Conservation (phyloP, 2,113 vertebrate genomes). For the Abramis brama region DNA sequence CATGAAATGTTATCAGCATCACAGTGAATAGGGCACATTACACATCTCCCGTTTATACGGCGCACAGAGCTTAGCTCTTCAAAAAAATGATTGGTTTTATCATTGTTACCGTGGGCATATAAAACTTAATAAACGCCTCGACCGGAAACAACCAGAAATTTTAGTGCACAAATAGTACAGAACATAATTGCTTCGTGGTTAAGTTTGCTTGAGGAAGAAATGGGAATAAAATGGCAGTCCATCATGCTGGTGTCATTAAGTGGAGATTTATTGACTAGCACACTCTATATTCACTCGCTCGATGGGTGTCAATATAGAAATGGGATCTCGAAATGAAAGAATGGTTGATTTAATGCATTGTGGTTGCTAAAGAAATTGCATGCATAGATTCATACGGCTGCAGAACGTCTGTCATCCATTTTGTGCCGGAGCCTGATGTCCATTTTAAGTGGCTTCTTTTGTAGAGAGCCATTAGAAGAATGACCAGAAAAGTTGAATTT, state of each 20-base stretch:
- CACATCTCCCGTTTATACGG: not conserved
- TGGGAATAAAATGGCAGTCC: constrained; percentile 7
- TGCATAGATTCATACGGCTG: constrained; percentile 40
- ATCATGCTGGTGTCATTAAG: constrained; percentile 12
- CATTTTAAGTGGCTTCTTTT: constrained; percentile 44
- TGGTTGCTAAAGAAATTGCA: constrained; percentile 42
- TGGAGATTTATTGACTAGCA: constrained; percentile 8
- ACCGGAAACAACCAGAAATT: not conserved
- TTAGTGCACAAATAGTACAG: not conserved
- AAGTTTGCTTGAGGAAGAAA: constrained; percentile 8
- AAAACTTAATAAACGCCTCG: not conserved
- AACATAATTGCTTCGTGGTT: not conserved
- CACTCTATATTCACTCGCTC: constrained; percentile 8
- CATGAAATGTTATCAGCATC: constrained; percentile 4
- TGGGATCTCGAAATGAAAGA: constrained; percentile 30
- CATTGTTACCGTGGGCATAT: not conserved
- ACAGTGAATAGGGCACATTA: not conserved
- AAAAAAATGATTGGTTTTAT: not conserved
- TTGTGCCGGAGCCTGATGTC: constrained; percentile 27
- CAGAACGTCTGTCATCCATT: constrained; percentile 36
- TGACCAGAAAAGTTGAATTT: constrained; percentile 12
- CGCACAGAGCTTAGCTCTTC: not conserved
- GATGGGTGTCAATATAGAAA: constrained; percentile 25
- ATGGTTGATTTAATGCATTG: constrained; percentile 32
- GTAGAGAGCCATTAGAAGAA: constrained; percentile 40